These are phyloP conservation scores for Drosophila bocki DNA, from an alignment of 1,140 invertebrate species.

Conservation along the genomic window DNA sequence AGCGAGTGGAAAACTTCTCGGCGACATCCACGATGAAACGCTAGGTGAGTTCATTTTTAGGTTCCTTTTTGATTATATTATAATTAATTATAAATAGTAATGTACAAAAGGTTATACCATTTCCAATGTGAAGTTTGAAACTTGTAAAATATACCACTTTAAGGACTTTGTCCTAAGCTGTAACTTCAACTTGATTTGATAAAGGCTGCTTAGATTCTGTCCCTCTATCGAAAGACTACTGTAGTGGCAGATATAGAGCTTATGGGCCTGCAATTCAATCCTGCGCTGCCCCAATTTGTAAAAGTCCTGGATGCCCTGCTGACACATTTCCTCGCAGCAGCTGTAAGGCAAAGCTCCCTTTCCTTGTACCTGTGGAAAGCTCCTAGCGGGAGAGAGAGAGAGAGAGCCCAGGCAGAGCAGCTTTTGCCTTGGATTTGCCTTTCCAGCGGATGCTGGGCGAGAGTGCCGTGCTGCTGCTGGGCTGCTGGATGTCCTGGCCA, in stretches of 20 bases:
- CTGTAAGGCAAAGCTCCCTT: constrained; percentile 69
- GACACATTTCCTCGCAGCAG: constrained; percentile 64
- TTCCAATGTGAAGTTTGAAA: neutral
- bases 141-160: neutral
- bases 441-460: constrained; percentile 50
- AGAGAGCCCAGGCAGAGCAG: constrained; percentile 39
- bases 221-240: constrained; percentile 11
- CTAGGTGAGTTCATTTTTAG: constrained; percentile 41
- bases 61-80: neutral
- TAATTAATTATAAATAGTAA: no score
- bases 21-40: constrained; percentile 67
- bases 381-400: constrained; percentile 33
- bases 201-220: neutral
- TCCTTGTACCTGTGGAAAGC: constrained; percentile 54
- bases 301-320: constrained; percentile 63
- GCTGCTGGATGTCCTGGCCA: constrained; percentile 36
- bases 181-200: neutral
- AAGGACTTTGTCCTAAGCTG: neutral
- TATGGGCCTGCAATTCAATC: constrained; percentile 40
- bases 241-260: constrained; percentile 38
- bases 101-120: no score
- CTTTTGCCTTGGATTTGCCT: constrained; percentile 45
- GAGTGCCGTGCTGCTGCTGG: constrained; percentile 10
- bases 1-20: constrained; percentile 75
- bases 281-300: constrained; percentile 44